phyloP scores from a whole-genome alignment of 2,888 invertebrate genomes.

The Xanthia icteritia region DNA sequence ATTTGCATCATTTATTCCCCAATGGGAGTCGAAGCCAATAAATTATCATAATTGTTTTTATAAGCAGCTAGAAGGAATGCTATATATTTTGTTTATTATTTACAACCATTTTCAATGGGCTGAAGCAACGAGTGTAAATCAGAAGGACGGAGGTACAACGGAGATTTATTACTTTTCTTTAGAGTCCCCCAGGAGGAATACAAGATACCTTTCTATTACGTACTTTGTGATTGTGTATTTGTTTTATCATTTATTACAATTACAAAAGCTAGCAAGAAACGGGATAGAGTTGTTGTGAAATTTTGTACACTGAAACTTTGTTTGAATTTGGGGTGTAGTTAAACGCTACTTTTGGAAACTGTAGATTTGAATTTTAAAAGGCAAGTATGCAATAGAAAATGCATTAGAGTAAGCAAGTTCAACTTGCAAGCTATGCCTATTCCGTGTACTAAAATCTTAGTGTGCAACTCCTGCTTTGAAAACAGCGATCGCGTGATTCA shows the following conservation, averaged over 20 bases:
- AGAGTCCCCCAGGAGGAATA: slow-evolving; percentile 48
- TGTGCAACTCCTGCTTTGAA: neutral
- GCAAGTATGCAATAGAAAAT: neutral
- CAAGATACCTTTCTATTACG: slow-evolving; percentile 54
- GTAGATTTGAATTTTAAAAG: neutral
- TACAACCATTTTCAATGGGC: slow-evolving; percentile 54
- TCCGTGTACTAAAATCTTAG: neutral
- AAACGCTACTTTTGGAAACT: neutral
- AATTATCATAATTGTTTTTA: slow-evolving; percentile 61
- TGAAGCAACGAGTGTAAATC: slow-evolving; percentile 49
- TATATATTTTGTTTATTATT: slow-evolving; percentile 55
- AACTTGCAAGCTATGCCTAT: neutral
- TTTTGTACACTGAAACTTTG: slow-evolving; percentile 2
- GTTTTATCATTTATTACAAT: slow-evolving; percentile 59
- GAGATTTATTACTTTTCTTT: slow-evolving; percentile 64
- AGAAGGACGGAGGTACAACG: slow-evolving; percentile 38
- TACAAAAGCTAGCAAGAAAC: slow-evolving; percentile 32
- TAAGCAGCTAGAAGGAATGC: slow-evolving; percentile 33
- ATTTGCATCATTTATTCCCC: slow-evolving; percentile 46
- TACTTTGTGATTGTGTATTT: slow-evolving; percentile 59
- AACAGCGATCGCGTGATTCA: neutral
- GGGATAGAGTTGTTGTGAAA: slow-evolving; percentile 27
- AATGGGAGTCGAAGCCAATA: slow-evolving; percentile 42
- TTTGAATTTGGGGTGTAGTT: neutral
- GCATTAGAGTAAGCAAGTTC: too few species aligned